phyloP scores from a whole-genome alignment of 2,888 invertebrate genomes.

The Buathra laborator region DNA sequence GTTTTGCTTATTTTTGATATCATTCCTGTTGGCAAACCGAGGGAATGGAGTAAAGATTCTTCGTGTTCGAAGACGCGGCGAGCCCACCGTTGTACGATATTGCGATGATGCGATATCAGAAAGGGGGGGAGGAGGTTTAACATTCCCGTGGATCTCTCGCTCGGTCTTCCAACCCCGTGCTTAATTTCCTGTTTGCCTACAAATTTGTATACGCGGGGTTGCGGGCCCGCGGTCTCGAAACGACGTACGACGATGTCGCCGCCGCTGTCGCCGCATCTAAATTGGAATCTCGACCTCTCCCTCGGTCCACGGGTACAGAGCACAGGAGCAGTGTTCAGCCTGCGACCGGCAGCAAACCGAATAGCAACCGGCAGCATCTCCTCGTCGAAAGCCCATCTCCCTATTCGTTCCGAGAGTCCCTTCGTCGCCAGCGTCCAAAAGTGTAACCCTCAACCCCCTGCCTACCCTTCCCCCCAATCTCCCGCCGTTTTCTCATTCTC shows the following conservation, averaged over 20 bases:
- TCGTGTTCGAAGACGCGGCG: conserved; percentile 22
- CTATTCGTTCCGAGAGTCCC: conserved; percentile 59
- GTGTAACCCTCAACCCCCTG: conserved; percentile 24
- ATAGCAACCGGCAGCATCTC: not conserved
- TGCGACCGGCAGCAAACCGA: conserved; percentile 14
- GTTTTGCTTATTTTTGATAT: not conserved
- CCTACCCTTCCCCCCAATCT: not conserved
- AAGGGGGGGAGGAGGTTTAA: conserved; percentile 46
- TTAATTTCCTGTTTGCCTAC: conserved; percentile 78
- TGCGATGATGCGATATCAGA: conserved; percentile 56
- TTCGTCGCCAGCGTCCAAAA: conserved; percentile 66
- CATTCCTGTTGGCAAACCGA: not conserved
- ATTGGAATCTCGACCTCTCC: conserved; percentile 78
- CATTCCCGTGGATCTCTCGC: conserved; percentile 11
- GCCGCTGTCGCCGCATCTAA: conserved; percentile 77
- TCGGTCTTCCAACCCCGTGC: conserved; percentile 62
- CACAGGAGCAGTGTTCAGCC: conserved; percentile 11
- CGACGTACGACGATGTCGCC: conserved; percentile 69
- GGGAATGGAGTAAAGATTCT: conserved; percentile 22
- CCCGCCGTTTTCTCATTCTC: conserved; percentile 14
- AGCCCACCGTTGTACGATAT: conserved; percentile 31
- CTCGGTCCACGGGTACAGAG: conserved; percentile 23
- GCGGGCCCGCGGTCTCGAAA: conserved; percentile 49
- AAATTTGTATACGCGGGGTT: conserved; percentile 75
- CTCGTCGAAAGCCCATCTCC: conserved; percentile 59